Percentiles rank a stretch among this genome's conserved stretches.
Conservation (phyloP, 2,797 vertebrate genomes). For the Florisuga fusca region DNA sequence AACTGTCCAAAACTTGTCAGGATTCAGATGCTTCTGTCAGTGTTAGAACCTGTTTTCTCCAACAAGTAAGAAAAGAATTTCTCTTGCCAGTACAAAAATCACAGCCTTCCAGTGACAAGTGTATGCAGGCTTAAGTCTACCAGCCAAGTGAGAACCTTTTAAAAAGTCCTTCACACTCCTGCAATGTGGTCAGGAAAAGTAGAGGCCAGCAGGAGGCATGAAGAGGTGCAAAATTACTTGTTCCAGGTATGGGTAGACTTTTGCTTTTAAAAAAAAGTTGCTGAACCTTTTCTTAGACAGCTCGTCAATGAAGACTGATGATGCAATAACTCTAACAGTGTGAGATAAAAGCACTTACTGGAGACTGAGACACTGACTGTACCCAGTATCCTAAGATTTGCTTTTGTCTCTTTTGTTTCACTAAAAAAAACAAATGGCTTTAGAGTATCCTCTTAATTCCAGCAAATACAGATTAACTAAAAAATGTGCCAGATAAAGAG, state of each 20-base stretch:
- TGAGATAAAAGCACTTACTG: neutral
- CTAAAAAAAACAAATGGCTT: neutral
- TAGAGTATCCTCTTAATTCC: neutral
- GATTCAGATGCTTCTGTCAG: neutral
- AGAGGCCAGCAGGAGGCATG: neutral
- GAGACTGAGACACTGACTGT: neutral
- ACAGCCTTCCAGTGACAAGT: neutral
- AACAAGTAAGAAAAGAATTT: neutral
- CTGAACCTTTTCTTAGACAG: neutral
- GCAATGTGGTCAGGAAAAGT: neutral
- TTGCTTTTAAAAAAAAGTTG: neutral
- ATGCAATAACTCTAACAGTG: neutral
- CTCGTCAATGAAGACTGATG: neutral
- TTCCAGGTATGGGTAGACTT: neutral
- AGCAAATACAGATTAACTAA: neutral
- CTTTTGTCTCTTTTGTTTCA: neutral
- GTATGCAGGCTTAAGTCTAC: neutral
- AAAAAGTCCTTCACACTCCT: neutral
- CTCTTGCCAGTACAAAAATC: neutral
- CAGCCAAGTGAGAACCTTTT: neutral
- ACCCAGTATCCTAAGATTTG: neutral
- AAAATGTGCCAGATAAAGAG: neutral
- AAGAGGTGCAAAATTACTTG: neutral
- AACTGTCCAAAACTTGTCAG: neutral
- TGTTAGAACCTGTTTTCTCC: neutral